Percentiles rank a stretch among this genome's conserved stretches.
Conservation (phyloP, 1,140 invertebrate genomes). For the Lordiphosa mommai region DNA sequence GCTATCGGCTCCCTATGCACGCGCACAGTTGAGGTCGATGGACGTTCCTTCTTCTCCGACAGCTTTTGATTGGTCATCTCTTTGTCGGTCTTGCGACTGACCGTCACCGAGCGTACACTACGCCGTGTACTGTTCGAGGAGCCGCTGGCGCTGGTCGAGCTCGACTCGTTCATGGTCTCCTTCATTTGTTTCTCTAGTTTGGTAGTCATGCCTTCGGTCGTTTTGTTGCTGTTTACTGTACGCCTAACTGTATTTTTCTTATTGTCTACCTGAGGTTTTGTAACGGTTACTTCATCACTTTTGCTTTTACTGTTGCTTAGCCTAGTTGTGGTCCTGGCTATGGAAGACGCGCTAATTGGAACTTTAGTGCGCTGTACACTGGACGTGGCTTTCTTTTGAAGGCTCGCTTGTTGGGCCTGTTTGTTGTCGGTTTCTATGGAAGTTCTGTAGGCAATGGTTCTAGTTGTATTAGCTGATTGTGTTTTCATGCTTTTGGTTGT, state of each 20-base stretch:
- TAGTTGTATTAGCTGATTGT: conserved; percentile 64
- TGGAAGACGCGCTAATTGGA: conserved; percentile 71
- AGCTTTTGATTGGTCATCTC: conserved; percentile 58
- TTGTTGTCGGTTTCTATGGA: conserved; percentile 72
- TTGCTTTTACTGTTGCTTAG: conserved; percentile 59
- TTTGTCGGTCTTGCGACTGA: conserved; percentile 63
- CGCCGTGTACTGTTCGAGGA: conserved; percentile 65
- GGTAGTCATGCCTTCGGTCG: conserved; percentile 1
- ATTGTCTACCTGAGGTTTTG: conserved; percentile 67
- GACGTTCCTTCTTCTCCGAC: conserved; percentile 33
- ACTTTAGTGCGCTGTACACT: conserved; percentile 59
- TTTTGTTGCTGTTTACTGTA: conserved; percentile 28
- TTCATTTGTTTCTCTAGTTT: conserved; percentile 72
- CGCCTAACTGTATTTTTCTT: conserved; percentile 48
- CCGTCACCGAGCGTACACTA: conserved; percentile 56
- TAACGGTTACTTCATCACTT: conserved; percentile 71
- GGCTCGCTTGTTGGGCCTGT: neutral
- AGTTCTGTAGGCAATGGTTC: conserved; percentile 66
- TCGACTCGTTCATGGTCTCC: conserved; percentile 66
- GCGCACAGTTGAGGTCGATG: conserved; percentile 53
- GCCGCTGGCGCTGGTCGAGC: conserved; percentile 61
- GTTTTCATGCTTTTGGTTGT: conserved; percentile 67
- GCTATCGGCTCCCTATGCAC: conserved; percentile 59
- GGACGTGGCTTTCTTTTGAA: conserved; percentile 45
- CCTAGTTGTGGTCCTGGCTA: conserved; percentile 50